phyloP scores from a whole-genome alignment of 2,888 invertebrate genomes.

The Ecdyonurus torrentis region DNA sequence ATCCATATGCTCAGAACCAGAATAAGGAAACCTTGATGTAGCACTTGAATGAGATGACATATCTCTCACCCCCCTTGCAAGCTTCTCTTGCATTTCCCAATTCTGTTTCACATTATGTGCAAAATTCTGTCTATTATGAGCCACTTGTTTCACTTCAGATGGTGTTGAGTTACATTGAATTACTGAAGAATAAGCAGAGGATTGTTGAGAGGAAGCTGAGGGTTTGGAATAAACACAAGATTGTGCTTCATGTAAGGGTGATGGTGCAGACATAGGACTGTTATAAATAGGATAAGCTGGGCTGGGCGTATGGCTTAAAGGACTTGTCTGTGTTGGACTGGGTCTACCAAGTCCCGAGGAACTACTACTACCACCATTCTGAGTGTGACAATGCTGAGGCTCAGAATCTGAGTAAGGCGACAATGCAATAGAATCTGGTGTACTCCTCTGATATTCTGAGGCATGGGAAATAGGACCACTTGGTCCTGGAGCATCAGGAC shows the following conservation, averaged over 20 bases:
- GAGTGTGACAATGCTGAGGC: neutral
- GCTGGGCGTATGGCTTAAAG: constrained; percentile 54
- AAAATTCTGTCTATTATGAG: neutral
- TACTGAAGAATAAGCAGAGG: neutral
- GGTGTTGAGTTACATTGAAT: neutral
- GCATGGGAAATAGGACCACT: neutral
- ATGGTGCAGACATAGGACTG: constrained; percentile 59
- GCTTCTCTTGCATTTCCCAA: neutral
- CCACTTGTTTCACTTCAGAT: neutral
- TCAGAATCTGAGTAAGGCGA: constrained; percentile 1
- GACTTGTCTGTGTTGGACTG: constrained; percentile 52
- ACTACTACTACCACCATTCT: neutral
- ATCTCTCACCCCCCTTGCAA: neutral
- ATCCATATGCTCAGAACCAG: neutral
- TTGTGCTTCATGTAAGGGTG: constrained; percentile 18
- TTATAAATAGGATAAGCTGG: constrained; percentile 57
- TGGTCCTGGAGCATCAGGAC: neutral
- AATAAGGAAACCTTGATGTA: neutral
- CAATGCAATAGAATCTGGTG: neutral
- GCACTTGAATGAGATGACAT: neutral
- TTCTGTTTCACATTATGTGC: neutral
- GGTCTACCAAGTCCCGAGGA: constrained; percentile 26
- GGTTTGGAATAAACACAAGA: constrained; percentile 4
- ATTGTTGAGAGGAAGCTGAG: neutral
- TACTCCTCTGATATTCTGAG: neutral